Evolutionary conservation across 2,888 invertebrate species (phyloP), one percentile per base, ranked within the genome.

Genomic region (Epiblema foenella): DNA sequence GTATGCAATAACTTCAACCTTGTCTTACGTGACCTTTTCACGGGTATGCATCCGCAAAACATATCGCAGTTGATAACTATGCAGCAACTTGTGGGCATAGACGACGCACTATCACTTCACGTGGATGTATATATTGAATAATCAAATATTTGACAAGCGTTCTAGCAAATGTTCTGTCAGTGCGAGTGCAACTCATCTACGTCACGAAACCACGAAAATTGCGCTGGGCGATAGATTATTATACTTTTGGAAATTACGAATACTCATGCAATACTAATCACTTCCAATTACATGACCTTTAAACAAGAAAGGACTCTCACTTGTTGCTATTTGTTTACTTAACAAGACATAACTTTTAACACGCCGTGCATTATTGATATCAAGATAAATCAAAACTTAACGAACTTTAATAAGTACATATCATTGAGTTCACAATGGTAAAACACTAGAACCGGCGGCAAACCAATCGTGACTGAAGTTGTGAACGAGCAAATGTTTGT

Each of bases 381-480:
- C 15, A 18, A 64, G 12, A 8, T 24, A 39, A 20, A 18, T 11
- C 4, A 18, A 42, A 17, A 11, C 39, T 64, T 20, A 17, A 52
- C n/a, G 52, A 52, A 15, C 18, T 29, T n/a, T 15, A 24, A 60
- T 15, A n/a, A 33, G 39, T 20, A 39, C 64, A 12, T 15, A 7
- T 24, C 29, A 57, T 20, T 39, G 20, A 15, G 24, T 20, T 15
- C 18, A 52, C 39, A 54, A 39, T 37, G 20, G 52, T 39, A 54
- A 39, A 52, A 64, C 18, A 63, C 51, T 37, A 63, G 29, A 20
- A 52, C 46, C 17, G 29, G 33, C 29, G 46, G 66, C 29, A 46
- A 33, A 17, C 66, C 29, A 46, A 17, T 29, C 66, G 58, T 56
- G 58, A 66, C 66, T 57, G 68, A 62, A 42, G 52, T 62, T 60